phyloP scores from a whole-genome alignment of 2,888 invertebrate species.

The Pammene fasciana region DNA sequence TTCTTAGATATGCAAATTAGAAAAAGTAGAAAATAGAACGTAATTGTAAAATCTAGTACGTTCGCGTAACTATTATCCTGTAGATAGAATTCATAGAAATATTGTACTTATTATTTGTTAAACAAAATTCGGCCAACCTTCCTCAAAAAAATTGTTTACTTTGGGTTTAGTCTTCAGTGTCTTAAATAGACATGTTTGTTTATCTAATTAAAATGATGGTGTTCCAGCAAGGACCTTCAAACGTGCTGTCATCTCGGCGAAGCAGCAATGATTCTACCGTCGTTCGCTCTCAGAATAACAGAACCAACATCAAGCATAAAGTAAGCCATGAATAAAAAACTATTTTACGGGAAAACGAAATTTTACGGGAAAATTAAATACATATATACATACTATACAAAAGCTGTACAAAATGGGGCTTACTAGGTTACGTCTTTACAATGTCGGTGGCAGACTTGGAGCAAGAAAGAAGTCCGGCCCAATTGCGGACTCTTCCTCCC shows the following conservation, averaged over 20 bases:
- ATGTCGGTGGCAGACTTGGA: no score
- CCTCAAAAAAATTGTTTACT: not conserved
- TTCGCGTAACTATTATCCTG: slow-evolving; percentile 13
- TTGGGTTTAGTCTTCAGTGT: not conserved
- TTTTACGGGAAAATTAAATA: no score
- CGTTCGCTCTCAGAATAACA: slow-evolving; percentile 76
- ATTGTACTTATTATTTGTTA: not conserved
- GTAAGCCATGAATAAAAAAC: slow-evolving; percentile 51
- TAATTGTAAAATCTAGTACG: not conserved
- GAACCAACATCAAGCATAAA: slow-evolving; percentile 80
- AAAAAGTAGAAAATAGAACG: not conserved
- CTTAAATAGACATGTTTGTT: not conserved
- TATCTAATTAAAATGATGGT: slow-evolving; percentile 40
- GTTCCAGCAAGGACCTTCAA: slow-evolving; percentile 87
- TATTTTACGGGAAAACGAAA: no score
- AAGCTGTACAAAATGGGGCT: no score
- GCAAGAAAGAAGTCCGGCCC: no score
- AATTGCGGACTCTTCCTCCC: no score
- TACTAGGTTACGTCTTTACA: no score
- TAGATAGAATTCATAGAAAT: slow-evolving; percentile 22
- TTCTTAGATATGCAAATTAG: no score
- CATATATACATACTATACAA: no score
- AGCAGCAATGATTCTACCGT: slow-evolving; percentile 93
- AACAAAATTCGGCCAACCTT: slow-evolving; percentile 4
- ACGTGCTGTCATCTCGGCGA: slow-evolving; percentile 88